phyloP scores from a whole-genome alignment of 2,888 invertebrate species.

The Argyresthia albistria region DNA sequence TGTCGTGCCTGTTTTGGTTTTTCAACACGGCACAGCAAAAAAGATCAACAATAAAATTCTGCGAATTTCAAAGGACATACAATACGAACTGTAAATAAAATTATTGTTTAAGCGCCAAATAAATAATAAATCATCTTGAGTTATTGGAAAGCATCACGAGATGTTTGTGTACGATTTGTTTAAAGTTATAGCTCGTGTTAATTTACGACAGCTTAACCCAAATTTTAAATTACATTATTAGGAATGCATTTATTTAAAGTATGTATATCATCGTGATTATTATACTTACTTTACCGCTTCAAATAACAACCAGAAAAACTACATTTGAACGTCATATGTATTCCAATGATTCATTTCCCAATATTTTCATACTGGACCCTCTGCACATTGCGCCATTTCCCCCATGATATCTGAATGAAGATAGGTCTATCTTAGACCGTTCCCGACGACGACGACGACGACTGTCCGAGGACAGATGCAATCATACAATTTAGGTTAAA shows the following conservation, averaged over 20 bases:
- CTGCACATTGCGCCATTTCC: neutral
- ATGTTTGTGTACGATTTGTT: neutral
- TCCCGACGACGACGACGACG: neutral
- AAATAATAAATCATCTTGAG: constrained; percentile 1
- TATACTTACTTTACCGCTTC: too few relatives aligned
- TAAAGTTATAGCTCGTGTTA: neutral
- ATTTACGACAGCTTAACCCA: neutral
- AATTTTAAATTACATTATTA: too few relatives aligned
- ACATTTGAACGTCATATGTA: too few relatives aligned
- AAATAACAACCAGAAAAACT: too few relatives aligned
- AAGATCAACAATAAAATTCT: constrained; percentile 1
- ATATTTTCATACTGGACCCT: neutral
- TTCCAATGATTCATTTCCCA: too few relatives aligned
- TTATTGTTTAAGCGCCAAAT: neutral
- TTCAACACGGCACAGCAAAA: too few relatives aligned
- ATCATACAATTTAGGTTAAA: constrained; percentile 63
- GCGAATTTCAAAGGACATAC: neutral
- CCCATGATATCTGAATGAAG: neutral
- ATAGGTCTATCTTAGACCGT: constrained; percentile 1
- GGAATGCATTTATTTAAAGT: too few relatives aligned
- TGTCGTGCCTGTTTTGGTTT: constrained; percentile 21
- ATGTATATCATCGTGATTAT: too few relatives aligned
- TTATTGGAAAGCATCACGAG: neutral
- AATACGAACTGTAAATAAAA: neutral
- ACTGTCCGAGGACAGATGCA: constrained; percentile 24